Conservation (phyloP, 64 coral and sea anemone species). For the Hydrozoanthus tunicans region DNA sequence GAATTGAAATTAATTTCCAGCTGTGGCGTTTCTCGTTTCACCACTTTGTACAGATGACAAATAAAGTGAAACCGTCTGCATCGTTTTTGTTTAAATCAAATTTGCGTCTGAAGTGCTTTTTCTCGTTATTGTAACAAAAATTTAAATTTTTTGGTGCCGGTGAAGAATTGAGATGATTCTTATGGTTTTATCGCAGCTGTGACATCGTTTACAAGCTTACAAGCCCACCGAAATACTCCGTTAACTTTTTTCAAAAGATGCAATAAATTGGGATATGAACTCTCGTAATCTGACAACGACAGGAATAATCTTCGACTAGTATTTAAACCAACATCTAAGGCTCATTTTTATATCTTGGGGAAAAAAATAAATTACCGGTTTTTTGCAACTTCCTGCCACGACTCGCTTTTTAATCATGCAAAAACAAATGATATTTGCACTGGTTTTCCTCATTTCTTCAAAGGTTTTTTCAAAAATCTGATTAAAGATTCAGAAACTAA, state of each 20-base stretch:
- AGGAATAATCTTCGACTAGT: no score
- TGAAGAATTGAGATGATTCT: not conserved
- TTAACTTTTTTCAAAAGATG: no score
- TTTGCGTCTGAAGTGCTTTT: not conserved
- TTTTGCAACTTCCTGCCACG: not conserved
- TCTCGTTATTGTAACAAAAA: not conserved
- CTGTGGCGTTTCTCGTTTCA: not conserved
- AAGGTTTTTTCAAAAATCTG: not conserved
- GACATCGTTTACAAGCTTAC: not conserved
- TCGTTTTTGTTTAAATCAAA: no score
- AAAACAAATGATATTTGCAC: no score
- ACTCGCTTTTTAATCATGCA: no score
- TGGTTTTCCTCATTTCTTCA: not conserved
- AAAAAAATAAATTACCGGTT: not conserved
- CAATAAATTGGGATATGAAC: no score
- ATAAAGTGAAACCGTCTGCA: not conserved
- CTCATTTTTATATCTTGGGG: no score
- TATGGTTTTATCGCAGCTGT: not conserved
- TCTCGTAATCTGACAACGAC: no score
- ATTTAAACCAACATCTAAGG: no score
- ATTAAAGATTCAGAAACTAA: not conserved
- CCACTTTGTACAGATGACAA: not conserved
- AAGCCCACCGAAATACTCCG: no score
- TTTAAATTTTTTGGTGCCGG: not conserved
- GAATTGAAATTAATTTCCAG: not conserved